These are phyloP conservation scores for Alces alces DNA, from an alignment of 2,113 vertebrate genomes.

Conservation along the genomic window DNA sequence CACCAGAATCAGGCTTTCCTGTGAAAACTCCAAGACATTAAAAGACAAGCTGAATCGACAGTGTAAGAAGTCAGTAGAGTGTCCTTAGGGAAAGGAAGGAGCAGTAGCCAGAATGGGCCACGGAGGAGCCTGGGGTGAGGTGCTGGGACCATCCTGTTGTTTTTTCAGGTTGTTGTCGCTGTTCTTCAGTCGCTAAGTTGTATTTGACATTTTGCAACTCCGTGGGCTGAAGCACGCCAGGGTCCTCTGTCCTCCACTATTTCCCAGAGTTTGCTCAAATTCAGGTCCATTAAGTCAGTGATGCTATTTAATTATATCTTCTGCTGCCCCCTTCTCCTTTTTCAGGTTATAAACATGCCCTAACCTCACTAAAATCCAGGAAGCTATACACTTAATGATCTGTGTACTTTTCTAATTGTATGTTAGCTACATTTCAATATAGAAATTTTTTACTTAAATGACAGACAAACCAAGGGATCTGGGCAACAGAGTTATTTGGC, in stretches of 20 bases:
- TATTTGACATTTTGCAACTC: background rate
- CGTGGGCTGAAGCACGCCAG: background rate
- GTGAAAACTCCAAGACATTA: background rate
- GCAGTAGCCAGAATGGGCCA: background rate
- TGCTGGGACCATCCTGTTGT: background rate
- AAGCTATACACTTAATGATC: background rate
- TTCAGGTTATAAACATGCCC: background rate
- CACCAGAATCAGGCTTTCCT: background rate
- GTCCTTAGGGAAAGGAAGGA: background rate
- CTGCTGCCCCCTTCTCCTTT: background rate
- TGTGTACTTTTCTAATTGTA: background rate
- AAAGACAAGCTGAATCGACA: background rate
- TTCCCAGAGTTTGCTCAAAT: background rate
- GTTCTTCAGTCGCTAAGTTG: background rate
- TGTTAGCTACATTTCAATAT: background rate
- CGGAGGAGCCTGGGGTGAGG: background rate
- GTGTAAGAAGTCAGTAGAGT: background rate
- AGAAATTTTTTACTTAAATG: background rate
- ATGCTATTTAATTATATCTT: background rate
- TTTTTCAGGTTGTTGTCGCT: background rate
- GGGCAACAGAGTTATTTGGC: background rate
- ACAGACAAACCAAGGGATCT: background rate
- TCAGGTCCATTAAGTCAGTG: background rate
- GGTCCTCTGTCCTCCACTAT: background rate
- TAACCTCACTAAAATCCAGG: constrained; percentile 12